These are phyloP conservation scores for Sepioteuthis lessoniana DNA, from an alignment of 2,888 invertebrate genomes.

Conservation along the genomic window DNA sequence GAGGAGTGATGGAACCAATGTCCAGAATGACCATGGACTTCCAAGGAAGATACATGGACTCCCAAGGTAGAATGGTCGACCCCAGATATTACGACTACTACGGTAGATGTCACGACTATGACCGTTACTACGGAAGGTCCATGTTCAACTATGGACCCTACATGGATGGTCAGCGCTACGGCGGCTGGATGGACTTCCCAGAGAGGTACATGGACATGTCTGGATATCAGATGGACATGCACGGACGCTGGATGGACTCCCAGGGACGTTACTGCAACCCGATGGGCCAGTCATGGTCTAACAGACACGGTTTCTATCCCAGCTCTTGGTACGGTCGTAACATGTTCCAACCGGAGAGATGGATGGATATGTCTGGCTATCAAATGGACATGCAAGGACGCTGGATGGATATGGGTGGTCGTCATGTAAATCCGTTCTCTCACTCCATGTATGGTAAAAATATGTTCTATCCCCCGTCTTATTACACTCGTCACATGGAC, in stretches of 20 bases:
- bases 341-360: background rate
- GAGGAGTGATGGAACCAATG: constrained; percentile 34
- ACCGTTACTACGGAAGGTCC: constrained; percentile 25
- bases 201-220: constrained; percentile 45
- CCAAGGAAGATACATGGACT: constrained; percentile 46
- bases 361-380: constrained; percentile 14
- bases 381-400: constrained; percentile 34
- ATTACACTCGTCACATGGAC: background rate
- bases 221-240: constrained; percentile 40
- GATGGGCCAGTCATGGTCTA: background rate
- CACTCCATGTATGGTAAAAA: background rate
- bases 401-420: constrained; percentile 1
- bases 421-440: background rate
- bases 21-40: constrained; percentile 43
- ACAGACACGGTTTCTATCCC: background rate
- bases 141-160: background rate
- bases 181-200: background rate
- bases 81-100: constrained; percentile 14
- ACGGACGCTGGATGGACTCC: constrained; percentile 36
- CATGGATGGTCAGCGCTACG: background rate
- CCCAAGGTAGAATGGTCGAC: background rate
- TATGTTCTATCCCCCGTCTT: background rate
- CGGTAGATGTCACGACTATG: constrained; percentile 3
- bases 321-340: background rate
- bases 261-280: background rate